Conservation (phyloP, 1,140 invertebrate species). For the Drosophila lini region DNA sequence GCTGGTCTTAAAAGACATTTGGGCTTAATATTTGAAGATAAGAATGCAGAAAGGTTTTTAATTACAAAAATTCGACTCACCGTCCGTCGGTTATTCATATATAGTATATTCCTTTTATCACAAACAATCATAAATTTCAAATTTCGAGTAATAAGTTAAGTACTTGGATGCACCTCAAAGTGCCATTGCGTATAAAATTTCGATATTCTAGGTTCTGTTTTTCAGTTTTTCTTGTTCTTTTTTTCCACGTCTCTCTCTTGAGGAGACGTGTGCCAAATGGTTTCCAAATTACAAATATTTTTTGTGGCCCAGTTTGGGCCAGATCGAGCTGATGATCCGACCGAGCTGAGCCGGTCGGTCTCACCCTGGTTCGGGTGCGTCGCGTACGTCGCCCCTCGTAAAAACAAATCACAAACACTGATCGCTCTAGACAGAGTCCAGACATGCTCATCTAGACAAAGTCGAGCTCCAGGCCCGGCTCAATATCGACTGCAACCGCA, state of each 20-base stretch:
- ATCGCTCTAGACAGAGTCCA: slow-evolving; percentile 20
- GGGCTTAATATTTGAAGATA: slow-evolving; percentile 58
- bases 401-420: slow-evolving; percentile 59
- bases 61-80: slow-evolving; percentile 65
- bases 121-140: slow-evolving; percentile 80
- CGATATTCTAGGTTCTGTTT: slow-evolving; percentile 62
- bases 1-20: slow-evolving; percentile 62
- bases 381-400: slow-evolving; percentile 27
- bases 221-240: slow-evolving; percentile 19
- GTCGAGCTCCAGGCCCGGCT: slow-evolving; percentile 78
- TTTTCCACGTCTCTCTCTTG: slow-evolving; percentile 39
- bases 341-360: slow-evolving; percentile 5
- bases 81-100: slow-evolving; percentile 31
- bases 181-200: slow-evolving; percentile 75
- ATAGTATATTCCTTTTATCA: slow-evolving; percentile 65
- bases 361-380: slow-evolving; percentile 1
- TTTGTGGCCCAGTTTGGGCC: slow-evolving; percentile 27
- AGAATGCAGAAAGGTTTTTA: slow-evolving; percentile 71
- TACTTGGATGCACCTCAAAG: slow-evolving; percentile 45
- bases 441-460: slow-evolving; percentile 61
- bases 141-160: slow-evolving; percentile 73
- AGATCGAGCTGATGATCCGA: slow-evolving; percentile 18
- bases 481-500: slow-evolving; percentile 80
- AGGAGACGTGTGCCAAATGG: slow-evolving; percentile 65
- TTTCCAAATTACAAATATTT: slow-evolving; percentile 71